Evolutionary conservation across 2,888 invertebrate species (phyloP), one percentile per base, ranked within the genome.

Genomic region (Pristionchus arcanus): DNA sequence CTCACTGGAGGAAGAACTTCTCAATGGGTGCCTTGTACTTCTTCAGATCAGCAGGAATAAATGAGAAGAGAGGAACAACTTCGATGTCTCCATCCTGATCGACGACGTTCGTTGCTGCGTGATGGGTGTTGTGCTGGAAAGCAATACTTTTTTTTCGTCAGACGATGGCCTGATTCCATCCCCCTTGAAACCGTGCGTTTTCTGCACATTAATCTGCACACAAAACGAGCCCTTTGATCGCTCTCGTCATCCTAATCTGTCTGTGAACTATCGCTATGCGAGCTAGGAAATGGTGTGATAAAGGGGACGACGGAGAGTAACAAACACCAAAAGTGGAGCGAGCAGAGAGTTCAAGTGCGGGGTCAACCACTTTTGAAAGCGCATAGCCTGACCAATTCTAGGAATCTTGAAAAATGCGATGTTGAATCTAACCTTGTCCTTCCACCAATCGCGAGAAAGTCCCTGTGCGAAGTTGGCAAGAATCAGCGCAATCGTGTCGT

Each of bases 361-460:
- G 68, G 68, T 71, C 68, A 34, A 15, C 4, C 3, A 74, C 31
- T 13, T 71, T 71, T 71, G 71, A 31, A 71, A 13, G 34, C 3
- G 16, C n/a, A 49, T 7, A n/a, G 34, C 55, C 84, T 28, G n/a
- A n/a, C n/a, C n/a, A n/a, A n/a, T n/a, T n/a, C n/a, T n/a, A n/a
- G n/a, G n/a, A n/a, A n/a, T n/a, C n/a, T n/a, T n/a, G n/a, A n/a
- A n/a, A n/a, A n/a, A n/a, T n/a, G n/a, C n/a, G 15, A 19, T 11
- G 5, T 25, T 16, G 21, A 49, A 74, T 25, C 53, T 19, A 2
- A 92, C 90, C 91, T 95, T 95, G 86, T 94, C 94, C 90, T 95
- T 95, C 95, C 95, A 95, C 95, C 95, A 95, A 91, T 94, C 94
- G 49, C 93, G 91, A 4, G 93, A 94, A 90, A 94, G 94, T 85